phyloP scores from a whole-genome alignment of 2,888 invertebrate genomes.

The Caenorhabditis auriculariae region DNA sequence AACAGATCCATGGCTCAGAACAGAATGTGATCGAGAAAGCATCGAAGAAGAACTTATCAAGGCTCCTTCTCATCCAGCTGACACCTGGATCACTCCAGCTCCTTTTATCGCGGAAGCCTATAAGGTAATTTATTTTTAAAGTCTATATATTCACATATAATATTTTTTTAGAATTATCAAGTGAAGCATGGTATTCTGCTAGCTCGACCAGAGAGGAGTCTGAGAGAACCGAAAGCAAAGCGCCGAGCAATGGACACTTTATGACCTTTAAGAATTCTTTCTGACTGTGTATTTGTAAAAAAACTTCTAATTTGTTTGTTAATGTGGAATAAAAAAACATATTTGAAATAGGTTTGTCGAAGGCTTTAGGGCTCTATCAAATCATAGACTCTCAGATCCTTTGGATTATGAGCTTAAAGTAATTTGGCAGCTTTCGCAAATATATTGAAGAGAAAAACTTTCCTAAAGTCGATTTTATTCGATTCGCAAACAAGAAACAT shows the following conservation, averaged over 20 bases:
- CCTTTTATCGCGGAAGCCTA: conserved; percentile 10
- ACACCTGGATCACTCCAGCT: conserved; percentile 10
- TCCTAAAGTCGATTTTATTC: too few relatives aligned
- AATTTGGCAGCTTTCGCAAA: too few relatives aligned
- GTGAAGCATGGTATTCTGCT: conserved; percentile 8
- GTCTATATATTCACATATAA: conserved; percentile 10
- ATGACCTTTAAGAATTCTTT: too few relatives aligned
- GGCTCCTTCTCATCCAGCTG: conserved; percentile 13
- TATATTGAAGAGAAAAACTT: too few relatives aligned
- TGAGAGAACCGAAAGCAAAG: conserved; percentile 5
- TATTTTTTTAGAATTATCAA: conserved; percentile 11
- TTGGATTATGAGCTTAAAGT: too few relatives aligned
- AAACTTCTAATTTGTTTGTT: too few relatives aligned
- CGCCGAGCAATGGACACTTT: conserved; percentile 3
- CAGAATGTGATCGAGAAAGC: conserved; percentile 11
- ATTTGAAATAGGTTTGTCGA: background rate
- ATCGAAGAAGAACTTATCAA: conserved; percentile 12
- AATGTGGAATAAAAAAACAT: too few relatives aligned
- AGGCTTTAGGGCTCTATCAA: conserved; percentile 11
- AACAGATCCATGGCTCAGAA: conserved; percentile 4
- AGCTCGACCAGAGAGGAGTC: conserved; percentile 3
- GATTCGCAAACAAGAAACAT: too few relatives aligned
- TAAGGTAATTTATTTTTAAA: conserved; percentile 11
- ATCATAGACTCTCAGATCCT: conserved; percentile 9
- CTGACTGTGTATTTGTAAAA: too few relatives aligned